phyloP scores from a whole-genome alignment of 2,113 vertebrate species.

The Misgurnus anguillicaudatus region DNA sequence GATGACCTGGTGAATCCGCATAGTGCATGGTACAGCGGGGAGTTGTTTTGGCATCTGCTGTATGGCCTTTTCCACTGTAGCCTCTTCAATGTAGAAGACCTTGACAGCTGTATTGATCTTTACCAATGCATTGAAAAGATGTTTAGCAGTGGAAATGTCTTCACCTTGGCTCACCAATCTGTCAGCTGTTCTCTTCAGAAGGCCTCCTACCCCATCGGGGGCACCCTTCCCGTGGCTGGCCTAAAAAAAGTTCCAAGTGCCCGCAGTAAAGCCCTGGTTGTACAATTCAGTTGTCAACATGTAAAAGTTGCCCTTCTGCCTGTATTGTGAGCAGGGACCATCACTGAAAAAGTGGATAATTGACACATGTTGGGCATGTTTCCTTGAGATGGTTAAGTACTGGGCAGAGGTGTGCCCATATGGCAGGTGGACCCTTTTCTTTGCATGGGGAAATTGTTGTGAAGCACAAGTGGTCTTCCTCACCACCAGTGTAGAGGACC shows the following conservation, averaged over 20 bases:
- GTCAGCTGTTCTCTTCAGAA: slow-evolving; percentile 9
- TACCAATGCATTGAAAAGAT: background rate
- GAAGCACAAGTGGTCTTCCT: too few relatives aligned
- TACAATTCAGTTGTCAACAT: too few relatives aligned
- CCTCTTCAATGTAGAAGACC: background rate
- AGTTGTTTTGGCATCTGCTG: slow-evolving; percentile 11
- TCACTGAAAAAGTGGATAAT: too few relatives aligned
- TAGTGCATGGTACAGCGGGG: slow-evolving; percentile 12
- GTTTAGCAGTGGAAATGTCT: background rate
- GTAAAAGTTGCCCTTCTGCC: too few relatives aligned
- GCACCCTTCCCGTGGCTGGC: slow-evolving; percentile 21
- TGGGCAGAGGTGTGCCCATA: too few relatives aligned
- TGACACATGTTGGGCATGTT: too few relatives aligned
- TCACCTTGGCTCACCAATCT: background rate
- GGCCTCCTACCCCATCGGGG: slow-evolving; percentile 27
- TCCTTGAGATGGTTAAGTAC: too few relatives aligned
- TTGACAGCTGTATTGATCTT: too few relatives aligned
- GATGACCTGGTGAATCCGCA: slow-evolving; percentile 6
- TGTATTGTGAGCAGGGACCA: too few relatives aligned
- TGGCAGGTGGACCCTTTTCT: too few relatives aligned
- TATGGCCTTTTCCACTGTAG: background rate
- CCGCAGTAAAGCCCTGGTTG: background rate
- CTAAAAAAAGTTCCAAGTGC: slow-evolving; percentile 29
- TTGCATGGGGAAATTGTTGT: too few relatives aligned
- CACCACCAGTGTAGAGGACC: too few relatives aligned